phyloP scores from a whole-genome alignment of 2,113 vertebrate species.

The Terrapene triunguis region DNA sequence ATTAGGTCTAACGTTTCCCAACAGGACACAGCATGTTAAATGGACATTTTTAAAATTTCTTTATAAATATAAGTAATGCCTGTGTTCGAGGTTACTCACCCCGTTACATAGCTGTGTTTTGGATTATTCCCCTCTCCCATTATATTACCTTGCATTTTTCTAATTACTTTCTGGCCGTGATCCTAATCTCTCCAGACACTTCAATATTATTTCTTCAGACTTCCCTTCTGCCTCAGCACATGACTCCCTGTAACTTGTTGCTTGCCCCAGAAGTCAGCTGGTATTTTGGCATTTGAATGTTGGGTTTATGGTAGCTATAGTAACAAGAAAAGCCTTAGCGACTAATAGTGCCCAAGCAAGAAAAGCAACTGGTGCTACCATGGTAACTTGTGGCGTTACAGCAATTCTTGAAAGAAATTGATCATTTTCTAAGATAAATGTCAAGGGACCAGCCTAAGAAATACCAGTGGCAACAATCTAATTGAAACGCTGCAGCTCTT shows the following conservation, averaged over 20 bases:
- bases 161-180: background rate
- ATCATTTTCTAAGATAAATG: constrained; percentile 23
- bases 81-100: background rate
- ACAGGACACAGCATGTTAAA: background rate
- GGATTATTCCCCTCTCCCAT: background rate
- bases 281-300: background rate
- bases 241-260: rapidly evolving
- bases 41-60: background rate
- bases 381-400: constrained; percentile 24
- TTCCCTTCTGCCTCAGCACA: background rate
- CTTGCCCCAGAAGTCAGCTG: background rate
- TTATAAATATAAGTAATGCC: rapidly evolving
- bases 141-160: background rate
- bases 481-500: background rate
- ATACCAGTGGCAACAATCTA: background rate
- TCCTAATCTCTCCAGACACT: background rate
- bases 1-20: background rate
- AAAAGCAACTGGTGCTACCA: constrained; percentile 55
- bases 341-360: constrained; percentile 17
- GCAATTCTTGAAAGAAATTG: constrained; percentile 27
- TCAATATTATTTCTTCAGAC: background rate
- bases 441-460: constrained; percentile 19
- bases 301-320: constrained; percentile 19
- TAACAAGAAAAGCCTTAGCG: constrained; percentile 60
- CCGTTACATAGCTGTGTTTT: background rate